Conservation (phyloP, 2,113 vertebrate species). For the Alosa alosa region DNA sequence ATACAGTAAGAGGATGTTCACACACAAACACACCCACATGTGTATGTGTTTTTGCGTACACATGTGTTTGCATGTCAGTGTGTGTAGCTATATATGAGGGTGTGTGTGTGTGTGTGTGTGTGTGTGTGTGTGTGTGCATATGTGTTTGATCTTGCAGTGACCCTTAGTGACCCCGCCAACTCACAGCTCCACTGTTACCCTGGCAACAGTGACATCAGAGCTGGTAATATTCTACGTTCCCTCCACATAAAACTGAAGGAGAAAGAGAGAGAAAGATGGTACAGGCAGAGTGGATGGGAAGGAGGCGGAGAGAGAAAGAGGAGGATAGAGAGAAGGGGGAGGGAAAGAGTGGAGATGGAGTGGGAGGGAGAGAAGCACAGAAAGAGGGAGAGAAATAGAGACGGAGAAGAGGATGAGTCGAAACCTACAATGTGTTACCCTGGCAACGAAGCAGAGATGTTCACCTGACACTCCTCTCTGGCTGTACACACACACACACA, state of each 20-base stretch:
- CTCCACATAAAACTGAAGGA: constrained; percentile 1
- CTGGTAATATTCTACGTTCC: constrained; percentile 63
- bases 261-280: constrained; percentile 38
- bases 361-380: constrained; percentile 18
- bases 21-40: background rate
- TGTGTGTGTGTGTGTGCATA: background rate
- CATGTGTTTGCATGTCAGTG: background rate
- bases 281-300: constrained; percentile 41
- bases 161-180: constrained; percentile 62
- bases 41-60: background rate
- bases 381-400: constrained; percentile 24
- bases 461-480: background rate
- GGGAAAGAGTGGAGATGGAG: constrained; percentile 5
- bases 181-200: constrained; percentile 58
- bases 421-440: constrained; percentile 59
- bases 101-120: background rate
- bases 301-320: constrained; percentile 32
- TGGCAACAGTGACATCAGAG: constrained; percentile 77
- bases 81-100: background rate
- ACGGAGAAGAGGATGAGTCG: constrained; percentile 18
- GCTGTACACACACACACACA: constrained; percentile 1
- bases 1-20: background rate
- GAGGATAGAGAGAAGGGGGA: constrained; percentile 20
- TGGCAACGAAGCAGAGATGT: constrained; percentile 51
- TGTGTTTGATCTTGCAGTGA: constrained; percentile 40